These are phyloP conservation scores for Nineta flava DNA, from an alignment of 2,888 invertebrate species.

Conservation along the genomic window DNA sequence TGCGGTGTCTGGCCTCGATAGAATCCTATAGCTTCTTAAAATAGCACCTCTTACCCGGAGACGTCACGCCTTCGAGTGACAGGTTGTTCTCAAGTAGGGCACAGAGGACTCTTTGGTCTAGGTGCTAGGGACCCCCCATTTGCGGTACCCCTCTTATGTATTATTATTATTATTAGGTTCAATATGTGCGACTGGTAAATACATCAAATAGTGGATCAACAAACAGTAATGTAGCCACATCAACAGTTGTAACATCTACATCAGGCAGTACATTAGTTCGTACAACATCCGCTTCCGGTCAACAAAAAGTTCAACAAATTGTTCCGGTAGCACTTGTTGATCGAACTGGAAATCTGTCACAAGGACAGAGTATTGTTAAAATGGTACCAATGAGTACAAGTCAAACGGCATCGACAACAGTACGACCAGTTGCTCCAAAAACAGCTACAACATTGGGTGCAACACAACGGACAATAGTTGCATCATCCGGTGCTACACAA, in stretches of 20 bases:
- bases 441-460: constrained; percentile 19
- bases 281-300: constrained; percentile 2
- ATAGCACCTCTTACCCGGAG: too few species aligned
- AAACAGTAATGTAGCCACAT: constrained; percentile 13
- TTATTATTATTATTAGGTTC: constrained; percentile 44
- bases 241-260: constrained; percentile 9
- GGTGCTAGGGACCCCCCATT: too few species aligned
- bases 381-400: constrained; percentile 23
- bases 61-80: too few species aligned
- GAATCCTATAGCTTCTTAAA: too few species aligned
- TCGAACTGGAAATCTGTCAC: background rate
- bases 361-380: constrained; percentile 1
- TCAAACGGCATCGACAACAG: constrained; percentile 17
- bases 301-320: constrained; percentile 9
- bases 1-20: too few species aligned
- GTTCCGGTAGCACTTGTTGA: constrained; percentile 9
- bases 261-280: constrained; percentile 6
- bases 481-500: constrained; percentile 19
- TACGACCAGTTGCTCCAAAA: constrained; percentile 28
- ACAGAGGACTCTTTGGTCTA: too few species aligned
- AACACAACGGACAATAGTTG: constrained; percentile 27
- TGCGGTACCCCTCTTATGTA: too few species aligned
- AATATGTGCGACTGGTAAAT: constrained; percentile 55
- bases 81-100: too few species aligned
- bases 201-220: constrained; percentile 15